Base-by-base conservation (phyloP, 2,888 invertebrate genomes). In the Beris chalybata region DNA sequence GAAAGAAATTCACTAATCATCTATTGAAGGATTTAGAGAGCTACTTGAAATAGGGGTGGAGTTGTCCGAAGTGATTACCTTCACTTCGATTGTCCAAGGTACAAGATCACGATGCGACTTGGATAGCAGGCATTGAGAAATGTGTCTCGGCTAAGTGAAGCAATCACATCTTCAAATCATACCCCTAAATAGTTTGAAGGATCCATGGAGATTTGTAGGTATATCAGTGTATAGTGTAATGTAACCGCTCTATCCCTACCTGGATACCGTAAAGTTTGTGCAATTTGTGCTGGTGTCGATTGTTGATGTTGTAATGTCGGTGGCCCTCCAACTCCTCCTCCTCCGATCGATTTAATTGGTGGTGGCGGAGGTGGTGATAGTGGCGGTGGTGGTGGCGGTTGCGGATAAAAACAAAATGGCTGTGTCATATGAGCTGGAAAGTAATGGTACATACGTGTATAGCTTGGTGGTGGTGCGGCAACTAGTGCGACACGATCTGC, bases 401-500 rank as follows among this genome's bases (percentile, higher is more conserved):
- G 78, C 72, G 80, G 80, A 74, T 81, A 81, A 75, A 79, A 81
- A 74, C 80, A 81, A 74, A 79, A 79, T 75, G 83, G 83, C 75
- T 82, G 82, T 76, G 82, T 79, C 79, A 82, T 80, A 74, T 83
- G 83, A 78, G 81, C 80, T 77, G 82, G 82, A 79, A 85, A 85
- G 82, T 84, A 85, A 79, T 85, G 85, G 78, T 84, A 84, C 81
- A 85, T 83, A 78, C 85, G 83, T 77, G 84, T 85, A 81, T 86
- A 86, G 78, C 85, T 85, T 72, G 85, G 85, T 73, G 85, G 85
- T 74, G 85, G 83, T 72, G 85, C 83, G 71, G 83, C 83, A 72
- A 85, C 85, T 76, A 87, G 81, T 73, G 86, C 86, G 76, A 87
- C 84, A 73, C 85, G 85, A 85, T 88, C 87, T 88, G 82, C 74